These are phyloP conservation scores for Lithophane semibrunnea DNA, from an alignment of 2,888 invertebrate species.

Conservation along the genomic window DNA sequence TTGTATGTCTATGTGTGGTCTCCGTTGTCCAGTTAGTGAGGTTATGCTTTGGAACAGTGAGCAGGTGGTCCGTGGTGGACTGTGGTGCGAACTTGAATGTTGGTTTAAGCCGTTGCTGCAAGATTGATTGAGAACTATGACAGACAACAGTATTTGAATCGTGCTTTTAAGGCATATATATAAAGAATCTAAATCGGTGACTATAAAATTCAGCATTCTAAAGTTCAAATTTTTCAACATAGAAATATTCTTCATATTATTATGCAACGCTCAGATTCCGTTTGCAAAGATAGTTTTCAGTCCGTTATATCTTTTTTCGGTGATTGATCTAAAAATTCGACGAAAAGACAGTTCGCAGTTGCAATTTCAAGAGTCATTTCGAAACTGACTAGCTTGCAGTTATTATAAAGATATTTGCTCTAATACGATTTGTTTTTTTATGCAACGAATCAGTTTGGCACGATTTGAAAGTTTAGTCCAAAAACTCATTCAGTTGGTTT, in stretches of 20 bases:
- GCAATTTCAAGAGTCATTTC: slow-evolving; percentile 25
- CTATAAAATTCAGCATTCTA: not conserved
- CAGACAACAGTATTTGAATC: not conserved
- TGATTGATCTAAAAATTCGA: slow-evolving; percentile 25
- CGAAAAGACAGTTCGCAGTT: slow-evolving; percentile 14
- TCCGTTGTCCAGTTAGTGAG: slow-evolving; percentile 40
- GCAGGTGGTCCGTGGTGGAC: not conserved
- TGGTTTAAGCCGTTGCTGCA: not conserved
- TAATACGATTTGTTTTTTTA: slow-evolving; percentile 63
- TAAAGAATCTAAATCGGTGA: not conserved
- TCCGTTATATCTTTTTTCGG: slow-evolving; percentile 1
- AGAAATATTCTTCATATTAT: not conserved
- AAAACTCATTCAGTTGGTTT: slow-evolving; percentile 35
- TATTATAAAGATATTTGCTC: slow-evolving; percentile 46
- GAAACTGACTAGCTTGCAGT: slow-evolving; percentile 30
- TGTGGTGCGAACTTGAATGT: slow-evolving; percentile 8
- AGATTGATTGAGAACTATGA: not conserved
- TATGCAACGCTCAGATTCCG: not conserved
- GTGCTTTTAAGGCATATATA: not conserved
- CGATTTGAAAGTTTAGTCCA: slow-evolving; percentile 62
- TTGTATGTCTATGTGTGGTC: slow-evolving; percentile 31
- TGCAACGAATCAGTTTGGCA: slow-evolving; percentile 70
- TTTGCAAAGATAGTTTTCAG: not conserved
- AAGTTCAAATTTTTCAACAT: not conserved
- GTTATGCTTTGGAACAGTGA: slow-evolving; percentile 52